Base-by-base conservation (phyloP, 2,113 vertebrate genomes). In the Apistogramma diplotaenia region DNA sequence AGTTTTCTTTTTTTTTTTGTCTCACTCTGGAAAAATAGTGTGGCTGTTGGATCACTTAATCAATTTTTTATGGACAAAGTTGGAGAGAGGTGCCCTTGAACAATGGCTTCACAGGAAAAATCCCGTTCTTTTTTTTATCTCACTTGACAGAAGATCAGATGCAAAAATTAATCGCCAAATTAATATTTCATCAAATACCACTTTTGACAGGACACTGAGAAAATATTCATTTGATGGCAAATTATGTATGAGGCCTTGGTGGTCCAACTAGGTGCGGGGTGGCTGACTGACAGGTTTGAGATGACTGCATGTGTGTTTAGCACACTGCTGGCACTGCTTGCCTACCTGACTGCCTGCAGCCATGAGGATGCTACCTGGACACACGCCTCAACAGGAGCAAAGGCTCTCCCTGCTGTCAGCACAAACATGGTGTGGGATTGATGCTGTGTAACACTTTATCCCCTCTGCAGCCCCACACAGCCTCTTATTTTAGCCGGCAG, bases 151-250 rank as follows among this genome's bases (percentile, higher is more conserved):
- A 92, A 90, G 90, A 92, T 93, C 92, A 87, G 87, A 92, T 89
- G 78, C 88, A 89, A 89, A 93, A 94, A 91, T 87, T 89, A 91
- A 91, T 93, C 90, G 86, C 87, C 58, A 72, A 88, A 91, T 93
- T 82, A 92, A 94, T 93, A 93, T 93, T 93, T 93, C 82, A 93
- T 93, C 92, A 93, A 92, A 92, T 85, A 76, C 82, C 74, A 79
- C 92, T 90, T 84, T 92, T 90, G 76, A 83, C 83, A 87, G 89
- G 79, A 89, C 56, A 25, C 61, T 73, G 79, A 84, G 84, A 82
- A 93, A 93, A 91, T 92, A 92, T 92, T 92, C 71, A 94, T 95
- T 94, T 85, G 88, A 87, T 84, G 82, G 74, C 87, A 90, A 94
- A 94, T 95, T 92, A 95, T 93, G 91, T 80, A 94, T 92, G 91